Evolutionary conservation across 1,140 invertebrate species (phyloP).

Genomic region (Caenorhabditis remanei): DNA sequence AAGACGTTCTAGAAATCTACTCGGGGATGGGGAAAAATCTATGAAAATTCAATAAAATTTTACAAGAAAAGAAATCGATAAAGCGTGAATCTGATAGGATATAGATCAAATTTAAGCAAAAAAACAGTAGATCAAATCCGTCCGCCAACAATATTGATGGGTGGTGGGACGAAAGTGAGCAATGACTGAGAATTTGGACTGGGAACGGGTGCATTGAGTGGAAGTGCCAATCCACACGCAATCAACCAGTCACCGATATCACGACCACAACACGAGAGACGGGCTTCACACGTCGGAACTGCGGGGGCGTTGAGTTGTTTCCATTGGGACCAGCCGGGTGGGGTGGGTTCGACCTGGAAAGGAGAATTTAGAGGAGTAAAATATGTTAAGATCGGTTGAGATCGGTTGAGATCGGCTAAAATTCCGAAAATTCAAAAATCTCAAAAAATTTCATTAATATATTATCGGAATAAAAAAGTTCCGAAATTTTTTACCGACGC

Average conservation of each 20-base stretch:
- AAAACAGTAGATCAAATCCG: neutral
- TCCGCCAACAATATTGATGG: slow-evolving; percentile 25
- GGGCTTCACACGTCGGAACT: slow-evolving; percentile 58
- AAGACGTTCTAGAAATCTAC: neutral
- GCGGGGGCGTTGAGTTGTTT: slow-evolving; percentile 63
- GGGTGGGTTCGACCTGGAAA: slow-evolving; percentile 40
- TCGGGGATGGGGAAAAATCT: neutral
- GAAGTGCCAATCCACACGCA: slow-evolving; percentile 56
- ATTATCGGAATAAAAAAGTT: too few relatives aligned
- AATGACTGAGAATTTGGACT: slow-evolving; percentile 25
- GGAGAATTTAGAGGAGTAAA: slow-evolving; percentile 7
- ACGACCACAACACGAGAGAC: slow-evolving; percentile 56
- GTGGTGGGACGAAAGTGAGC: slow-evolving; percentile 3
- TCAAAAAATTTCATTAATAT: too few relatives aligned
- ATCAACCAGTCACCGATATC: slow-evolving; percentile 64
- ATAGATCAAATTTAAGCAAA: neutral
- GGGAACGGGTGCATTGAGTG: neutral
- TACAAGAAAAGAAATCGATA: neutral
- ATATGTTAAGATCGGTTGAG: too few relatives aligned
- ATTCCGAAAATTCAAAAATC: too few relatives aligned
- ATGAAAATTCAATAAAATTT: neutral
- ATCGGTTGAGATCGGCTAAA: too few relatives aligned
- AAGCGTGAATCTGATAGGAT: neutral
- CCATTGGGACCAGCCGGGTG: slow-evolving; percentile 58
- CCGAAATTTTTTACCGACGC: too few relatives aligned